Evolutionary conservation across 2,797 vertebrate genomes (phyloP).

Genomic region (Decapterus maruadsi): DNA sequence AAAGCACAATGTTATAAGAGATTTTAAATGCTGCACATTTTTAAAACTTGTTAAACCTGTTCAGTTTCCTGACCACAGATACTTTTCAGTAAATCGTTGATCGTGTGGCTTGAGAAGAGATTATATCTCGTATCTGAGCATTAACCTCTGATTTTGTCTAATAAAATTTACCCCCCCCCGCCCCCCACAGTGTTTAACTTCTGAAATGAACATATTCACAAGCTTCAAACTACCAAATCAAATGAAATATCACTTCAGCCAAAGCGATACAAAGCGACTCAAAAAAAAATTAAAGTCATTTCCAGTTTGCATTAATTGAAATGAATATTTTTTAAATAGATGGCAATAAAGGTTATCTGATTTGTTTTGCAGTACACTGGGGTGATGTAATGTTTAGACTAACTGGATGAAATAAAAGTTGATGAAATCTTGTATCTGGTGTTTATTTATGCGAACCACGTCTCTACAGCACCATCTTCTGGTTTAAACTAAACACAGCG

Average conservation of each 20-base stretch:
- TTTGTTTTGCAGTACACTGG: constrained; percentile 77
- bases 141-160: constrained; percentile 24
- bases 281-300: constrained; percentile 41
- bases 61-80: constrained; percentile 42
- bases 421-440: constrained; percentile 41
- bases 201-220: constrained; percentile 32
- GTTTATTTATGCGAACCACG: not conserved
- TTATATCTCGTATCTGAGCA: constrained; percentile 9
- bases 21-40: constrained; percentile 64
- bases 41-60: constrained; percentile 29
- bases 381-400: constrained; percentile 84
- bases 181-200: not conserved
- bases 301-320: constrained; percentile 60
- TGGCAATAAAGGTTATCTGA: constrained; percentile 55
- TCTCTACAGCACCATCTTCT: constrained; percentile 54
- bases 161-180: constrained; percentile 1
- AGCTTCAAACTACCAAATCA: constrained; percentile 65
- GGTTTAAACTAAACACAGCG: constrained; percentile 24
- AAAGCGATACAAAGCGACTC: constrained; percentile 65
- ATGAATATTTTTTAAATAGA: constrained; percentile 61
- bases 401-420: constrained; percentile 83
- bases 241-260: constrained; percentile 60
- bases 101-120: constrained; percentile 32
- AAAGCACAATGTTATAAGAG: constrained; percentile 73
- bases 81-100: constrained; percentile 17